Evolutionary conservation across 2,888 invertebrate genomes (phyloP).

Genomic region (Eilema depressum): DNA sequence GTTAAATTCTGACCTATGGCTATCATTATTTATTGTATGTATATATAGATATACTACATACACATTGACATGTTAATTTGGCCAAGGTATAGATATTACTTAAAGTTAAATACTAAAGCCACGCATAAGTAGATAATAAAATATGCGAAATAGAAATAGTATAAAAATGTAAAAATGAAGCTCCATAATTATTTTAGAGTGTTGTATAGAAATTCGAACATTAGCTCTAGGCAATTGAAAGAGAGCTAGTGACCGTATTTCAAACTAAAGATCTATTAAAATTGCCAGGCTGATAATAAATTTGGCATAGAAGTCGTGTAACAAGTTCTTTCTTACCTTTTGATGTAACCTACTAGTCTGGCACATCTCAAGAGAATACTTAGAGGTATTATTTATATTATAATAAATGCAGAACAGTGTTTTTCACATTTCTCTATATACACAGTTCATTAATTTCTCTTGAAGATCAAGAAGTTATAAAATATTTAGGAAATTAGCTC

Average conservation of each 20-base stretch:
- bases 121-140: constrained; percentile 12
- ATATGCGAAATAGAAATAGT: background rate
- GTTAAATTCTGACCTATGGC: no score
- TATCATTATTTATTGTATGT: no score
- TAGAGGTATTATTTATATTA: background rate
- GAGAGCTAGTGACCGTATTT: background rate
- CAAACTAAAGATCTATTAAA: background rate
- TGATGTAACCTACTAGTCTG: background rate
- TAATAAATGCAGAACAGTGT: background rate
- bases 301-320: background rate
- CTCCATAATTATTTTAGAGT: background rate
- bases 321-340: constrained; percentile 1
- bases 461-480: background rate
- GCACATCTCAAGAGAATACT: background rate
- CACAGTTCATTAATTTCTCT: background rate
- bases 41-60: no score
- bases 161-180: background rate
- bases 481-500: background rate
- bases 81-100: background rate
- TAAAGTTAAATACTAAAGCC: constrained; percentile 12
- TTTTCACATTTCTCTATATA: no score
- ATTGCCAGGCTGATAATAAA: background rate
- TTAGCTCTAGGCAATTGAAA: background rate
- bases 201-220: background rate
- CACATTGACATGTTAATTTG: background rate